Conservation (phyloP, 1,140 invertebrate species). For the Drosophila oshimai region DNA sequence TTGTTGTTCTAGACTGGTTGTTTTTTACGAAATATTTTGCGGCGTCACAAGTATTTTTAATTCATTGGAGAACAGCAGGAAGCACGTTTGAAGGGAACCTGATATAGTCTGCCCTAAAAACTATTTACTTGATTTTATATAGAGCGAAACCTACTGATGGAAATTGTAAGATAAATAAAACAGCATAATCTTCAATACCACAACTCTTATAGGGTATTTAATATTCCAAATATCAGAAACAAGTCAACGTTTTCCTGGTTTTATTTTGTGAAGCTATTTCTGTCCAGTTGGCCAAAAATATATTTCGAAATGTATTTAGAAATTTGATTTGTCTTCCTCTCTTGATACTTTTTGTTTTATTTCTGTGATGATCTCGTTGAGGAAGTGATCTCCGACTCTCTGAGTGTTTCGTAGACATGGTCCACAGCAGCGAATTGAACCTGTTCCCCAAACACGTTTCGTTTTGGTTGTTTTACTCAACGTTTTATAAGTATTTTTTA, state of each 20-base stretch:
- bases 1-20: constrained; percentile 16
- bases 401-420: constrained; percentile 23
- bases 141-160: background rate
- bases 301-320: constrained; percentile 17
- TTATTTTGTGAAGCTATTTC: background rate
- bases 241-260: too few relatives aligned
- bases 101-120: constrained; percentile 6
- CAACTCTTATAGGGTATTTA: background rate
- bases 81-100: constrained; percentile 11
- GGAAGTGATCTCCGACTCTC: background rate
- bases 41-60: constrained; percentile 26
- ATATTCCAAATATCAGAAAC: background rate
- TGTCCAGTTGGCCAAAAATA: constrained; percentile 10
- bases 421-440: constrained; percentile 34
- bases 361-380: constrained; percentile 7
- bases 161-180: background rate
- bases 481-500: constrained; percentile 11
- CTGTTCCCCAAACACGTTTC: constrained; percentile 68
- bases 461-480: constrained; percentile 12
- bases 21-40: constrained; percentile 29
- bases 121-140: background rate
- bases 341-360: background rate
- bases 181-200: too few relatives aligned
- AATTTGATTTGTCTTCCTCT: background rate
- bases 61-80: constrained; percentile 12